A percentile compares a stretch with the other conserved stretches of the same genome.
Evolutionary conservation across 2,888 invertebrate genomes (phyloP).

Genomic region (Pharmacophagus antenor): DNA sequence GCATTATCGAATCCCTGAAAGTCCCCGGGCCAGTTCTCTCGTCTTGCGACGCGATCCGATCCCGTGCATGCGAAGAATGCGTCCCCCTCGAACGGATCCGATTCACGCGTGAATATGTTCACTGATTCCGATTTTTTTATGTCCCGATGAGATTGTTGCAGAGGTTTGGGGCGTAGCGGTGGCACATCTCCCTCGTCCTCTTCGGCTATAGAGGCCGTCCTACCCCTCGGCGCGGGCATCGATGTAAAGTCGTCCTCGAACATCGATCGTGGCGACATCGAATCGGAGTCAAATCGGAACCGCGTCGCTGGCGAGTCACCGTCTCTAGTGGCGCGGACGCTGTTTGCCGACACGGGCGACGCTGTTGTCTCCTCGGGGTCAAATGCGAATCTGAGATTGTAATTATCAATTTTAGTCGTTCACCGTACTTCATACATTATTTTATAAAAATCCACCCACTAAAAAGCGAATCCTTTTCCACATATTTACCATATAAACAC

Average conservation of each 20-base stretch:
- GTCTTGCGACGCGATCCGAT: constrained; percentile 66
- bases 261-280: constrained; percentile 67
- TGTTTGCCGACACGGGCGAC: constrained; percentile 60
- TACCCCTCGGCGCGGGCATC: constrained; percentile 56
- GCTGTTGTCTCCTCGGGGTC: constrained; percentile 63
- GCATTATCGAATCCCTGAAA: constrained; percentile 71
- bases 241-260: constrained; percentile 83
- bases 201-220: constrained; percentile 73
- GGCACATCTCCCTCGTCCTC: constrained; percentile 70
- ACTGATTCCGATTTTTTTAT: constrained; percentile 94
- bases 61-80: constrained; percentile 88
- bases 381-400: constrained; percentile 58
- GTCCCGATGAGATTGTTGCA: constrained; percentile 75
- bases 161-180: constrained; percentile 57
- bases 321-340: constrained; percentile 51
- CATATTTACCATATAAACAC: no score
- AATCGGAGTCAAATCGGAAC: constrained; percentile 73
- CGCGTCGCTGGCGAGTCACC: constrained; percentile 59
- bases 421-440: no score
- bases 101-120: constrained; percentile 92
- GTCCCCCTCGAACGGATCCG: constrained; percentile 93
- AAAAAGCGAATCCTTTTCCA: no score
- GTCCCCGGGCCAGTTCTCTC: constrained; percentile 77
- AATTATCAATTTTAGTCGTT: not conserved
- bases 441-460: no score